Evolutionary conservation across 92 coral and sea anemone species (phyloP).

Genomic region (Epizoanthus fatuus): DNA sequence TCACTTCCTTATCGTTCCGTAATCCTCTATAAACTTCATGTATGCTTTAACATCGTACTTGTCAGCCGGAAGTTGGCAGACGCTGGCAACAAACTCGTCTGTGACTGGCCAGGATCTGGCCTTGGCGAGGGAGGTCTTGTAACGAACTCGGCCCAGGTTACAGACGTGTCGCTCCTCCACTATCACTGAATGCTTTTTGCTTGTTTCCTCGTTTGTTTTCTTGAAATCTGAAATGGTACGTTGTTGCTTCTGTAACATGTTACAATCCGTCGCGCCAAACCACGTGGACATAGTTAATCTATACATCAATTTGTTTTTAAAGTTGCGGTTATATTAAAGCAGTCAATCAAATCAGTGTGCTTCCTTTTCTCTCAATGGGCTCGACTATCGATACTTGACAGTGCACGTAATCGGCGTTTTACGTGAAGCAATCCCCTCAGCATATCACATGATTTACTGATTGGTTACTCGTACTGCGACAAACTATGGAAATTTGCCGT

Average conservation of each 20-base stretch:
- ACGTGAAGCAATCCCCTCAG: too few relatives aligned
- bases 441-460: too few relatives aligned
- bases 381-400: too few relatives aligned
- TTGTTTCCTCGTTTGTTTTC: constrained; percentile 14
- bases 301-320: not conserved
- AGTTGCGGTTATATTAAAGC: too few relatives aligned
- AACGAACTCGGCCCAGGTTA: constrained; percentile 3
- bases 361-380: too few relatives aligned
- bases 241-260: not conserved
- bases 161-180: constrained; percentile 4
- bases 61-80: constrained; percentile 12
- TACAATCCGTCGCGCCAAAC: not conserved
- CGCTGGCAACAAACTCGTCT: constrained; percentile 10
- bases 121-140: constrained; percentile 13
- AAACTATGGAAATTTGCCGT: too few relatives aligned
- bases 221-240: not conserved
- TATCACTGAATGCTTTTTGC: constrained; percentile 7
- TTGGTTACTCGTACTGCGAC: too few relatives aligned
- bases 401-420: too few relatives aligned
- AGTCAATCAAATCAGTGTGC: too few relatives aligned
- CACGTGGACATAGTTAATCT: not conserved
- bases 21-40: constrained; percentile 15
- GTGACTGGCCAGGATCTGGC: constrained; percentile 1
- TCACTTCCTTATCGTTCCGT: not conserved
- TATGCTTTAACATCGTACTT: constrained; percentile 15